Evolutionary conservation across 2,113 vertebrate genomes (phyloP), one percentile per base, ranked within the genome.

Genomic region (Scartelaos histophorus): DNA sequence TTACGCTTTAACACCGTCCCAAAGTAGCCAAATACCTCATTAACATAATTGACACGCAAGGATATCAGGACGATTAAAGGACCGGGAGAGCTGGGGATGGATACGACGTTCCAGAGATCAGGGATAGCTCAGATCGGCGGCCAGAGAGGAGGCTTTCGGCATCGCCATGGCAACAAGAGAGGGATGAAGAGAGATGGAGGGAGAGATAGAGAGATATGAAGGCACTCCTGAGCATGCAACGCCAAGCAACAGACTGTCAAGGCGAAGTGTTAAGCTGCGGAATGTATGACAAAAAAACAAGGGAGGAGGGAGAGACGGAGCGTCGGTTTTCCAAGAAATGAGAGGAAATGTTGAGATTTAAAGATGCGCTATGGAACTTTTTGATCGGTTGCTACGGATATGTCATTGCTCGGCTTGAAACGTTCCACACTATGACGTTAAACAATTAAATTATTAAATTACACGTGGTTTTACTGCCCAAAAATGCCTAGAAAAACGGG

Each of bases 111-210:
- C 76, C 79, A n/a, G 72, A 79, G 84, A 88, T 88, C 91, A 25
- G 56, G 81, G 90, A 93, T 91, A 88, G 88, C 90, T 90, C 75
- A 83, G 90, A 86, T 85, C 38, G 2, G 38, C 7, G 38, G 38
- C 38, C 38, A 43, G 38, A 43, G 87, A 90, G 88, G 87, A 34
- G 90, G 89, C 86, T 86, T 43, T 88, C 76, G 71, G 87, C 86
- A 94, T 93, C 93, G 87, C 90, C 89, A 93, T 93, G 91, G 91
- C 93, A 93, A 93, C 90, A 75, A 82, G 86, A 67, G 73, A 84
- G 58, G 58, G 75, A 89, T 81, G 82, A 83, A 81, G 79, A 81
- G 58, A 82, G 88, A 88, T 83, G 78, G 79, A 87, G 80, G 76
- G 78, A 82, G 80, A 78, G 77, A 82, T 80, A 73, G 45, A 77